A percentile compares a stretch with the other conserved stretches of the same genome.
These are phyloP conservation scores for Desoria tigrina DNA, from an alignment of 2,888 invertebrate genomes.

Conservation along the genomic window DNA sequence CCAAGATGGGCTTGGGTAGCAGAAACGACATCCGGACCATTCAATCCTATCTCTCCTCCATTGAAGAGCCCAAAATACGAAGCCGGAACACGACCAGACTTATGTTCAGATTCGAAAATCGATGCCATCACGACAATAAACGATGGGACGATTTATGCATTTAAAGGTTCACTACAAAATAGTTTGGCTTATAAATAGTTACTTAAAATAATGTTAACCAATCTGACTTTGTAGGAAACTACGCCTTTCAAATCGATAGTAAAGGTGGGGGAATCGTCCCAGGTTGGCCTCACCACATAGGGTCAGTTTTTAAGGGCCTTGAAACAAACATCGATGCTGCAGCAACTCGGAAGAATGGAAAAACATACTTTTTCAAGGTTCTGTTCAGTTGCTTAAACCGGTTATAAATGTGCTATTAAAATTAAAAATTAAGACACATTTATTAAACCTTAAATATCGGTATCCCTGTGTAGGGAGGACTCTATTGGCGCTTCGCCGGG, in stretches of 20 bases:
- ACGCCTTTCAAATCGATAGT: conserved; percentile 30
- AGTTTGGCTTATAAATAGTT: neutral
- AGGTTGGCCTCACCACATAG: conserved; percentile 38
- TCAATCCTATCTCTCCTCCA: no score
- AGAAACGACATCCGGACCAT: no score
- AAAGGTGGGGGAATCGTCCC: conserved; percentile 28
- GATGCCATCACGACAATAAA: conserved; percentile 44
- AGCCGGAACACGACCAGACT: conserved; percentile 26
- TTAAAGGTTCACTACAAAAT: conserved; percentile 35
- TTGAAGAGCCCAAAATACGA: no score
- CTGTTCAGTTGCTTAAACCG: neutral
- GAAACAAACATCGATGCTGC: conserved; percentile 43
- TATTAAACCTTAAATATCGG: neutral
- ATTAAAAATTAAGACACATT: no score
- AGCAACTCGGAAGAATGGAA: conserved; percentile 41
- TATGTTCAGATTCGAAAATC: conserved; percentile 38
- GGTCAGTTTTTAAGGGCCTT: conserved; percentile 35
- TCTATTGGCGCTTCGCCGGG: conserved; percentile 48
- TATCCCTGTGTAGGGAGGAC: conserved; percentile 39
- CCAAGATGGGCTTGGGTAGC: neutral
- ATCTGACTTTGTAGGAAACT: no score
- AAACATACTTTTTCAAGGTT: conserved; percentile 50
- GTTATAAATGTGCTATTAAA: no score
- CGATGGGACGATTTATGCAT: conserved; percentile 38
- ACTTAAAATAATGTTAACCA: conserved; percentile 1